Conservation (phyloP, 2,113 vertebrate species). For the Microcebus tavaratra region DNA sequence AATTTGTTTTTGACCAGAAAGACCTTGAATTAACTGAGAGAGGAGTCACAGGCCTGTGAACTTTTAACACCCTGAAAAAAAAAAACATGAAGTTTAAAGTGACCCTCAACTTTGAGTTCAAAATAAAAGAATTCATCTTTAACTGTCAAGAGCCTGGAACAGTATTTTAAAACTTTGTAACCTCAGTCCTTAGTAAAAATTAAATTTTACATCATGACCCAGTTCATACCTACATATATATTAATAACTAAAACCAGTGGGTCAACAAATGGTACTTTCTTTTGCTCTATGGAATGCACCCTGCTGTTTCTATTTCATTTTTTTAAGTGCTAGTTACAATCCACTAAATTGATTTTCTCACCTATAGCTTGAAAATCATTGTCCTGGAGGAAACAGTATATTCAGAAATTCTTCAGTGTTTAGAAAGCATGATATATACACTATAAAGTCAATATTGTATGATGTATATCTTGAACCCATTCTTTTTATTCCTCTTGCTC, state of each 20-base stretch:
- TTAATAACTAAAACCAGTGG: neutral
- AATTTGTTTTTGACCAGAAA: neutral
- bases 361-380: neutral
- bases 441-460: neutral
- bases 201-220: neutral
- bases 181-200: neutral
- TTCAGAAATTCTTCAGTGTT: neutral
- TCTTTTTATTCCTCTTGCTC: neutral
- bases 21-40: neutral
- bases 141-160: neutral
- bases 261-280: neutral
- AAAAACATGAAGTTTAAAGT: neutral
- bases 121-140: slow-evolving; percentile 16
- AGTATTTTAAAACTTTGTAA: neutral
- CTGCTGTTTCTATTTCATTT: neutral
- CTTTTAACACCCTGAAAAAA: neutral
- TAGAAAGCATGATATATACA: neutral
- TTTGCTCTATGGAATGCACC: neutral
- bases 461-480: neutral
- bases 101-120: neutral
- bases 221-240: neutral
- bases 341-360: neutral
- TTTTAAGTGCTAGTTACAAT: neutral
- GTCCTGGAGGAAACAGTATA: neutral
- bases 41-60: neutral